A percentile compares a stretch with the other conserved stretches of the same genome.
These are phyloP conservation scores for Megastigmus dorsalis DNA, from an alignment of 2,888 invertebrate genomes.

Conservation along the genomic window DNA sequence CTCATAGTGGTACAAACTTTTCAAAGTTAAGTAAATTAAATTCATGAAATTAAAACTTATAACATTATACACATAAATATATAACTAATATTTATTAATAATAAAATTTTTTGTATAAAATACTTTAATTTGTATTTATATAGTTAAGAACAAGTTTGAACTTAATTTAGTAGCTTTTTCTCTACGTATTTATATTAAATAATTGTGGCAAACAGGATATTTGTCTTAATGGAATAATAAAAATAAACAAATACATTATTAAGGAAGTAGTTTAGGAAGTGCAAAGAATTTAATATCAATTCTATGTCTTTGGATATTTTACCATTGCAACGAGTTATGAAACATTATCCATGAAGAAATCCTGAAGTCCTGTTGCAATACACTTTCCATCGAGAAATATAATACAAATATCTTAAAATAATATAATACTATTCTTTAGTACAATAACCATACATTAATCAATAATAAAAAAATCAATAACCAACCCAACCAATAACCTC, in stretches of 20 bases:
- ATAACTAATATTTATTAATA: too few species aligned
- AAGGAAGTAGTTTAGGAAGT: background rate
- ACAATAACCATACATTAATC: slow-evolving; percentile 14
- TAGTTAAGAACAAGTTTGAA: too few species aligned
- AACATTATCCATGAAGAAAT: slow-evolving; percentile 24
- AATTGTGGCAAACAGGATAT: too few species aligned
- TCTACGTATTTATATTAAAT: background rate
- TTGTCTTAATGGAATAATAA: background rate
- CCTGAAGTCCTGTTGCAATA: background rate
- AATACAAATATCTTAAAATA: background rate
- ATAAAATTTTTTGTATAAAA: too few species aligned
- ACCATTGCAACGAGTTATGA: slow-evolving; percentile 26
- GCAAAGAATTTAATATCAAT: background rate
- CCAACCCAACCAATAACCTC: background rate
- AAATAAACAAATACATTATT: too few species aligned
- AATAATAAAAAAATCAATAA: slow-evolving; percentile 50
- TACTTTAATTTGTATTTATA: too few species aligned
- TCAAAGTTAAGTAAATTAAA: too few species aligned
- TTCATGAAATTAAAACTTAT: too few species aligned
- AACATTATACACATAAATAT: too few species aligned
- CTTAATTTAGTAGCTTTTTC: too few species aligned
- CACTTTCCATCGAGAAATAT: background rate
- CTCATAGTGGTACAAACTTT: too few species aligned
- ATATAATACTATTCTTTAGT: too few species aligned
- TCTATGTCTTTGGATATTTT: background rate